Base-by-base conservation (phyloP, 2,888 invertebrate genomes). In the Diadegma fenestrale region DNA sequence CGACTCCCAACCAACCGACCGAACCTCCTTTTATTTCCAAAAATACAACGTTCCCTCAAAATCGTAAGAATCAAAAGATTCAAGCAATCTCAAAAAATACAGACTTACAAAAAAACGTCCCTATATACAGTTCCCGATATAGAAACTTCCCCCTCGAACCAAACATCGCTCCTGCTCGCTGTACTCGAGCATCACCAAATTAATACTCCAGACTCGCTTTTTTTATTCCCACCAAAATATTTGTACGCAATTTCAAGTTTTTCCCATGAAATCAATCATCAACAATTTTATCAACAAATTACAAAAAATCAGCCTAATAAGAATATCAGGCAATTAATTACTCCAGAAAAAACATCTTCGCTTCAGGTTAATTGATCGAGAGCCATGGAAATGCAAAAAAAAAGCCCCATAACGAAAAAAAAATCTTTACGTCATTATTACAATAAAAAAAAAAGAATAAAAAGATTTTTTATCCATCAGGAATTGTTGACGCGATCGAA, bases 121-220 rank as follows among this genome's bases (percentile, higher is more conserved):
- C 64, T 64, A 48, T 64, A 48, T 45, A 33, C 73, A 22, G 78
- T 61, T 82, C 78, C 82, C 78, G 33, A 82, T 82, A 78, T 82
- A 82, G 82, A 82, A 78, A 14, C 66, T 78, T 45, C 22, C 72
- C 45, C 61, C 48, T 26, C 37, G n/a, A 14, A 45, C 61, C 14
- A 73, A 78, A 78, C 73, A 78, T 82, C 48, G 8, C 22, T 30
- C 17, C 37, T 63, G 17, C n/a, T 14, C 17, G 43, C 37, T 37
- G 71, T 37, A 54, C 71, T 33, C 37, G 54, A 63, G 63, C 12
- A 33, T 48, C 43, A 45, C 22, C 26, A 26, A 73, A 41, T 37
- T 54, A 26, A 54, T 43, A 43, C n/a, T 51, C 30, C 26, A 22
- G 10, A 22, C 58, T n/a, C 14, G 19, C 0, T 22, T 43, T 45